Evolutionary conservation across 30 jellyfish, hydroid and myxozoan species (phyloP), one percentile per base, ranked within the genome.

Genomic region (Hydractinia symbiolongicarpus): DNA sequence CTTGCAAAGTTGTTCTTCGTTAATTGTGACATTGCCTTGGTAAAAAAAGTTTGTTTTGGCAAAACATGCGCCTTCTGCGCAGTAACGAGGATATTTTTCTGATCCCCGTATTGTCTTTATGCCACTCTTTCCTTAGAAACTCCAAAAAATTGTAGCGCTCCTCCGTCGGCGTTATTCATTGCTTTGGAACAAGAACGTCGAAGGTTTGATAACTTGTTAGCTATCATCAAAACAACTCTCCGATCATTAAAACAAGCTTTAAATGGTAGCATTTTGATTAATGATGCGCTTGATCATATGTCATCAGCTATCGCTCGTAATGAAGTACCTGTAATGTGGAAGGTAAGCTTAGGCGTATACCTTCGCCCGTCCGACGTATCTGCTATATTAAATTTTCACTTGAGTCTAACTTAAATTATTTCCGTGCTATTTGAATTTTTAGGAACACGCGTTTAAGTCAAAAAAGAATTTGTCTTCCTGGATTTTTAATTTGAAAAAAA

Each of bases 381-480:
- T 11, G 15, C 69, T 58, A 17, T 58, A 58, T 58, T 11, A 58
- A 58, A 58, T 11, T 11, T 58, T 30, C 44, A 30, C 80, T 50
- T 49, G 80, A 1, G 80, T n/a, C 50, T 9, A 58, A 30, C 0
- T 7, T 5, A 19, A 54, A 19, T 71, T 58, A 8, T 71, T 71
- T 71, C n/a, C 50, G 11, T 67, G 11, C 1, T 17, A 70, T 19
- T 54, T 60, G 40, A 11, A 52, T 9, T 5, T 73, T 40, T 82
- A 88, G 96, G 64, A 68, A 8, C 51, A 61, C 7, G 79, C 92
- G 19, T 88, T 73, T 68, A 61, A 85, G 6, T 81, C 96, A 6
- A 79, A 58, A n/a, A 82, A 81, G 54, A 86, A 88, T 52, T 88
- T 88, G 52, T 88, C 88, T 5, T 88, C 96, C 5, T 88, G 96